Evolutionary conservation across 2,888 invertebrate genomes (phyloP).

Genomic region (Harpagoxenus sublaevis): DNA sequence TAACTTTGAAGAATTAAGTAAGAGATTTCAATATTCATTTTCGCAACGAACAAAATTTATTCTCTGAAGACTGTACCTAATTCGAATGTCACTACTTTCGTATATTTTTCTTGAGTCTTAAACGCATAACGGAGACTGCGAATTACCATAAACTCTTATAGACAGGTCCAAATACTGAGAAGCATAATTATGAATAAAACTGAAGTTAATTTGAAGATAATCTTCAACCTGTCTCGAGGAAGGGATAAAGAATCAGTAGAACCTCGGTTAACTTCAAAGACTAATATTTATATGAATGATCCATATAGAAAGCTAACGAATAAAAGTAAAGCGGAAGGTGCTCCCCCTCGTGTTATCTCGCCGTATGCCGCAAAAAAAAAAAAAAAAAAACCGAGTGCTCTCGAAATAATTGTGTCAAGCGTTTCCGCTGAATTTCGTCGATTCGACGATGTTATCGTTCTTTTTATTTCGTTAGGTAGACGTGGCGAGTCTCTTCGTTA

Average conservation of each 20-base stretch:
- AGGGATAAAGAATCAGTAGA: slow-evolving; percentile 13
- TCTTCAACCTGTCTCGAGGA: slow-evolving; percentile 1
- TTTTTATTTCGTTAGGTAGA: slow-evolving; percentile 46
- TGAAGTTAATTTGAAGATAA: slow-evolving; percentile 8
- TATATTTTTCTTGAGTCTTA: background rate
- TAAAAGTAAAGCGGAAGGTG: background rate
- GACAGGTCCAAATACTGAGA: background rate
- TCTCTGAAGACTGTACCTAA: background rate
- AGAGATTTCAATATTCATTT: background rate
- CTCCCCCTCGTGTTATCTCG: background rate
- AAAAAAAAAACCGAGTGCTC: background rate
- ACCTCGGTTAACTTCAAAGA: background rate
- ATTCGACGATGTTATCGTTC: slow-evolving; percentile 42
- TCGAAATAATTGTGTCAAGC: slow-evolving; percentile 49
- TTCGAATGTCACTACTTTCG: background rate
- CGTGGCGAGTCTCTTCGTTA: slow-evolving; percentile 50
- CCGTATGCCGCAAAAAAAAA: slow-evolving; percentile 8
- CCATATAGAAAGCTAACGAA: background rate
- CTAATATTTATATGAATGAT: slow-evolving; percentile 11
- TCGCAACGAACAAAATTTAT: background rate
- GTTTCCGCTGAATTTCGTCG: slow-evolving; percentile 49
- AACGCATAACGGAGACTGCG: background rate
- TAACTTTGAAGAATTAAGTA: background rate
- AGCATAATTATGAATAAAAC: slow-evolving; percentile 14
- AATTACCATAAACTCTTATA: background rate